Evolutionary conservation across 2,113 vertebrate species (phyloP).

Genomic region (Archocentrus centrarchus): DNA sequence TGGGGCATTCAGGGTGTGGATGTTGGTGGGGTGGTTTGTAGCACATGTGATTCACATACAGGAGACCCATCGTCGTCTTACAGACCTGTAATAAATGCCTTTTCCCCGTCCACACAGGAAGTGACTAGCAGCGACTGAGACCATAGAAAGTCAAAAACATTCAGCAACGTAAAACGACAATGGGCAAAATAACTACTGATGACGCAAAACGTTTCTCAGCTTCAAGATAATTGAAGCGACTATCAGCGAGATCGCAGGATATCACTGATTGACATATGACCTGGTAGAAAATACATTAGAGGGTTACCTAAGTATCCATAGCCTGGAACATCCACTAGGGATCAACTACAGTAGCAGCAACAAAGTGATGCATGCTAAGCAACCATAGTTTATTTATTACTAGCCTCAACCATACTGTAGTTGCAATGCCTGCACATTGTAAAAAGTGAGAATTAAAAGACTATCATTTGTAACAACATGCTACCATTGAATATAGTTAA

Average conservation of each 20-base stretch:
- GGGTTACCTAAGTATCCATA: background rate
- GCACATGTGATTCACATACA: background rate
- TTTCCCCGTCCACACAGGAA: background rate
- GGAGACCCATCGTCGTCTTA: background rate
- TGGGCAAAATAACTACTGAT: background rate
- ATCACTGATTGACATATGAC: background rate
- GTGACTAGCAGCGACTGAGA: background rate
- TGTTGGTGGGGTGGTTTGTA: background rate
- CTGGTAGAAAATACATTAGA: background rate
- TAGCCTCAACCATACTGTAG: background rate
- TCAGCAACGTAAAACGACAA: background rate
- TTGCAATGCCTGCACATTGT: background rate
- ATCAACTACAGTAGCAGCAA: background rate
- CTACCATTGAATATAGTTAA: background rate
- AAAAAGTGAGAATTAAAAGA: background rate
- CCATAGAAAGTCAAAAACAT: rapidly evolving
- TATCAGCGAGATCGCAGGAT: background rate
- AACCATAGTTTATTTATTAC: background rate
- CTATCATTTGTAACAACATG: background rate
- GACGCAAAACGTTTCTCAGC: background rate
- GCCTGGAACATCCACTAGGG: background rate
- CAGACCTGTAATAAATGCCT: background rate
- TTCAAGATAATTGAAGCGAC: background rate
- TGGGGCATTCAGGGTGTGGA: background rate
- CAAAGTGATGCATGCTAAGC: background rate